Evolutionary conservation across 2,113 vertebrate species (phyloP).

Genomic region (Oryzias celebensis): DNA sequence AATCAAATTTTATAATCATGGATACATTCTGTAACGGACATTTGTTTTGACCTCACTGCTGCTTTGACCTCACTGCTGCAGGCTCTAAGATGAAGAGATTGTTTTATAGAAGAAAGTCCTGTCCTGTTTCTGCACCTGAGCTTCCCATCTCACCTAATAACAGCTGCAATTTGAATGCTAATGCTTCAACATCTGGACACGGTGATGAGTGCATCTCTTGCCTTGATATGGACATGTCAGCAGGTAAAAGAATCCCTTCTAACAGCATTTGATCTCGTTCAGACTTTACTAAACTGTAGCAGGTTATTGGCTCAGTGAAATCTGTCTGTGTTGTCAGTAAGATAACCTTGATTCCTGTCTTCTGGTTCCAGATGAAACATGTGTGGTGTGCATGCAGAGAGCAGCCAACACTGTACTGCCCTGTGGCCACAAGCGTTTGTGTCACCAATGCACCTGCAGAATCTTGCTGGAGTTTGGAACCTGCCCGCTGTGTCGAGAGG

Average conservation of each 20-base stretch:
- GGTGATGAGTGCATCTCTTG: background rate
- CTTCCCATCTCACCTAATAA: background rate
- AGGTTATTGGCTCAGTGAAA: no score
- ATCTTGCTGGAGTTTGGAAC: constrained; percentile 48
- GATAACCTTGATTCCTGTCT: constrained; percentile 11
- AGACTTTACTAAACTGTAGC: background rate
- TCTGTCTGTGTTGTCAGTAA: background rate
- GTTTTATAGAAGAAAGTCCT: constrained; percentile 49
- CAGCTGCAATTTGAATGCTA: no score
- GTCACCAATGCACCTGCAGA: constrained; percentile 35
- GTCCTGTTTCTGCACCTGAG: constrained; percentile 32
- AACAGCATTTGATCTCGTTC: background rate
- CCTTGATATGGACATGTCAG: background rate
- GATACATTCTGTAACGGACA: background rate
- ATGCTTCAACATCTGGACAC: background rate
- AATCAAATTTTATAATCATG: background rate
- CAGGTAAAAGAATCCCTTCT: constrained; percentile 23
- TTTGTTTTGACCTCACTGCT: constrained; percentile 3
- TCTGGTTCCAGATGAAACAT: constrained; percentile 32
- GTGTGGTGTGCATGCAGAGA: constrained; percentile 64
- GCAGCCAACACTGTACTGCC: constrained; percentile 31
- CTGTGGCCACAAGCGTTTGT: constrained; percentile 76
- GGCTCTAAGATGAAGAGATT: constrained; percentile 57
- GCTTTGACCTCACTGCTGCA: constrained; percentile 33
- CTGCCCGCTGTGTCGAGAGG: constrained; percentile 72